A percentile compares a stretch with the other conserved stretches of the same genome.
Conservation (phyloP, 2,797 vertebrate species). For the Paramormyrops hopkinsi region DNA sequence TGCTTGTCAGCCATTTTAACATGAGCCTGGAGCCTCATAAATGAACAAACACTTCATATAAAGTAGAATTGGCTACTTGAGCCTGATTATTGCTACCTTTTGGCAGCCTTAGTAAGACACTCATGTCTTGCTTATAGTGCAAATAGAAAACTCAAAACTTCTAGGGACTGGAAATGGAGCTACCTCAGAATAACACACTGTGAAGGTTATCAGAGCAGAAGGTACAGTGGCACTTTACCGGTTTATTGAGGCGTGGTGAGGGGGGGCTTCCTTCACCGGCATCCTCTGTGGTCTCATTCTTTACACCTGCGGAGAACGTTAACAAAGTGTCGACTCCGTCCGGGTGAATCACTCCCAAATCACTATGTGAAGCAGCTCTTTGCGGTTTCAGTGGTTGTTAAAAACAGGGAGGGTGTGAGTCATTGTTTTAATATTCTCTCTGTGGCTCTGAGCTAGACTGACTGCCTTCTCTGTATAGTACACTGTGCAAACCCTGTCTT, state of each 20-base stretch:
- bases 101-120: neutral
- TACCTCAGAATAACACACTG: neutral
- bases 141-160: neutral
- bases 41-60: neutral
- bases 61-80: neutral
- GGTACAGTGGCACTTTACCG: neutral
- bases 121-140: neutral
- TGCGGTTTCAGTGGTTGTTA: neutral
- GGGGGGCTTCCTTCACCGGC: neutral
- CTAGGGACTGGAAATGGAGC: neutral
- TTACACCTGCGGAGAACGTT: neutral
- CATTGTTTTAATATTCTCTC: neutral
- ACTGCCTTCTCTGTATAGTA: neutral
- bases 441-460: neutral
- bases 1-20: neutral
- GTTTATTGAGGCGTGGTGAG: neutral
- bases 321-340: neutral
- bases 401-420: neutral
- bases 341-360: neutral
- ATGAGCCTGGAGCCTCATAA: neutral
- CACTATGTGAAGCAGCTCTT: conserved; percentile 6
- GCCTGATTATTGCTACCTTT: neutral
- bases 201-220: neutral
- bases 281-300: neutral
- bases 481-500: neutral